These are phyloP conservation scores for Orgyia antiqua DNA, from an alignment of 2,888 invertebrate genomes.

Conservation along the genomic window DNA sequence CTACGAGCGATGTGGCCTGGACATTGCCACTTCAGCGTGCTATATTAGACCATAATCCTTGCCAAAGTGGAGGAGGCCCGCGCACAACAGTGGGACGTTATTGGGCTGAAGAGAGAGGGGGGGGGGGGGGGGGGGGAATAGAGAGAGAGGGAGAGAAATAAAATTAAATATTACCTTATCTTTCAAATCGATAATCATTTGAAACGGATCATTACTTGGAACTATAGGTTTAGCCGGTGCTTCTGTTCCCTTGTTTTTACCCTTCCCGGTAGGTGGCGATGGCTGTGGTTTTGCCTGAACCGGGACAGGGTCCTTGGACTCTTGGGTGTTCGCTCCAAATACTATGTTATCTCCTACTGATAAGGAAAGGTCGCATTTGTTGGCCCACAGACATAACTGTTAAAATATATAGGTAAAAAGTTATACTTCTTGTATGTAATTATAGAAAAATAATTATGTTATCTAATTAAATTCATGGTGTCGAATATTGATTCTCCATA, in stretches of 20 bases:
- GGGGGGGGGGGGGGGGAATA: too few relatives aligned
- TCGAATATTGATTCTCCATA: too few relatives aligned
- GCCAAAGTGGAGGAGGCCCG: too few relatives aligned
- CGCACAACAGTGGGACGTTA: too few relatives aligned
- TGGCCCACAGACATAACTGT: slow-evolving; percentile 93
- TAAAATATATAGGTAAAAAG: slow-evolving; percentile 16
- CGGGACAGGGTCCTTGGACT: slow-evolving; percentile 2
- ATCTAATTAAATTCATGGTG: too few relatives aligned
- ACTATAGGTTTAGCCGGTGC: slow-evolving; percentile 51
- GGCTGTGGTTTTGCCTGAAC: neutral
- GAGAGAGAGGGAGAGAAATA: too few relatives aligned
- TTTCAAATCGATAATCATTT: slow-evolving; percentile 50
- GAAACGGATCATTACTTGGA: slow-evolving; percentile 43
- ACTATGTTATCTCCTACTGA: slow-evolving; percentile 82
- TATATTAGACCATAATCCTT: too few relatives aligned
- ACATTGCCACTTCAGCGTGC: too few relatives aligned
- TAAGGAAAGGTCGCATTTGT: slow-evolving; percentile 95
- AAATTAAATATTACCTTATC: too few relatives aligned
- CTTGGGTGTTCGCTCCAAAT: slow-evolving; percentile 17
- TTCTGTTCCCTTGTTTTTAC: slow-evolving; percentile 73
- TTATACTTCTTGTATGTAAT: neutral
- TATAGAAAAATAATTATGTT: too few relatives aligned
- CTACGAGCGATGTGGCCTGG: too few relatives aligned
- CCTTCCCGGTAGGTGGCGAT: slow-evolving; percentile 14
- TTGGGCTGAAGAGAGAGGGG: too few relatives aligned